Evolutionary conservation across 2,797 vertebrate genomes (phyloP).

Genomic region (Semotilus atromaculatus): DNA sequence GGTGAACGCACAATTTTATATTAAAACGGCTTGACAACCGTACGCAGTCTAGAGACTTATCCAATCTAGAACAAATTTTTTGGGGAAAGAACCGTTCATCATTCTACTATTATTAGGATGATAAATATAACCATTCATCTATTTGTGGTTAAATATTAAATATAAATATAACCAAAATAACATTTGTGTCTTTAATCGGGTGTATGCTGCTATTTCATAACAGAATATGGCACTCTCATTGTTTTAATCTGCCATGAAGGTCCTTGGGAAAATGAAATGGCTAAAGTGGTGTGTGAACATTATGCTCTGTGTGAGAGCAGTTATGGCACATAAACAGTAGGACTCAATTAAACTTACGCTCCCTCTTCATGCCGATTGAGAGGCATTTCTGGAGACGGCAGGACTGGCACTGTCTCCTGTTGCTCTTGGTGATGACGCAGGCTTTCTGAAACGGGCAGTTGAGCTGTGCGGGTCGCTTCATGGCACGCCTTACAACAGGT

Average conservation of each 20-base stretch:
- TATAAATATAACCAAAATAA: too few species aligned
- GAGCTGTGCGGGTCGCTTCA: slow-evolving; percentile 75
- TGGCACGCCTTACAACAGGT: slow-evolving; percentile 71
- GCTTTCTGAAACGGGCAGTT: slow-evolving; percentile 76
- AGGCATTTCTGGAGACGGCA: slow-evolving; percentile 83
- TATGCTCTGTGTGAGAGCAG: not conserved
- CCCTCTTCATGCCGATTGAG: slow-evolving; percentile 81
- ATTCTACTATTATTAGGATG: too few species aligned
- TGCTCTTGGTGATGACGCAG: slow-evolving; percentile 81
- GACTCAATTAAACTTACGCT: slow-evolving; percentile 72
- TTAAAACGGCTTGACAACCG: not conserved
- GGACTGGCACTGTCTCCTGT: slow-evolving; percentile 81
- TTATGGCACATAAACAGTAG: not conserved
- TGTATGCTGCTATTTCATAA: not conserved
- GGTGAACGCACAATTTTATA: not conserved
- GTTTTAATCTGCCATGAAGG: not conserved
- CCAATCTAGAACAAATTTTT: not conserved
- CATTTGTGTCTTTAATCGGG: not conserved
- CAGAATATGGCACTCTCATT: not conserved
- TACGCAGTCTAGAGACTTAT: not conserved
- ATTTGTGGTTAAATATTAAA: too few species aligned
- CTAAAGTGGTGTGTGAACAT: not conserved
- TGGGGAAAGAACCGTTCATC: not conserved
- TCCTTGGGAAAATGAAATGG: not conserved
- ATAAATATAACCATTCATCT: not conserved